A percentile compares a stretch with the other conserved stretches of the same genome.
phyloP scores from a whole-genome alignment of 1,140 invertebrate genomes.

The Ips nitidus region DNA sequence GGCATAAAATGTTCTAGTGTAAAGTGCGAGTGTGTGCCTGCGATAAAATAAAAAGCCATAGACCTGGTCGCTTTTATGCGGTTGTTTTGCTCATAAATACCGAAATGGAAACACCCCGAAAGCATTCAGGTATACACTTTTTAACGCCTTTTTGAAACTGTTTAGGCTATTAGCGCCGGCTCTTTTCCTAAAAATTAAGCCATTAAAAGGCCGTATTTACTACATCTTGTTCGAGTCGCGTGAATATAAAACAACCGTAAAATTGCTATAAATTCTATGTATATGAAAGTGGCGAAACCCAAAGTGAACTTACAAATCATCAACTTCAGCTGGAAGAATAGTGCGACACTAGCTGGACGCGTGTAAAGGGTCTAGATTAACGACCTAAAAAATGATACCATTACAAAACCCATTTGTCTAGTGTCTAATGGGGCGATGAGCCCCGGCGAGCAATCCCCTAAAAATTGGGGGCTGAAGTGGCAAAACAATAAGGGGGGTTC shows the following conservation, averaged over 20 bases:
- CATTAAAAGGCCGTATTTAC: slow-evolving; percentile 18
- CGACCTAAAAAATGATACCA: slow-evolving; percentile 26
- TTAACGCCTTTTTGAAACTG: slow-evolving; percentile 21
- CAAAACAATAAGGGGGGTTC: slow-evolving; percentile 20
- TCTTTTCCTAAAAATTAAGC: slow-evolving; percentile 21
- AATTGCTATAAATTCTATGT: slow-evolving; percentile 20
- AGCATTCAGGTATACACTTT: slow-evolving; percentile 20
- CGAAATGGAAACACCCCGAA: slow-evolving; percentile 13
- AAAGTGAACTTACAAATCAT: background rate
- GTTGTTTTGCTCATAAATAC: slow-evolving; percentile 7
- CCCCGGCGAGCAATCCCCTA: slow-evolving; percentile 9
- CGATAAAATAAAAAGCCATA: slow-evolving; percentile 14
- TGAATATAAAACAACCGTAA: slow-evolving; percentile 26
- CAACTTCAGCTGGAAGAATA: background rate
- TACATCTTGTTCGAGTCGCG: slow-evolving; percentile 6
- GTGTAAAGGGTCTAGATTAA: slow-evolving; percentile 10
- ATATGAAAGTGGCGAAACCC: background rate
- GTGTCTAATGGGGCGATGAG: slow-evolving; percentile 21
- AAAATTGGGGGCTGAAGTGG: slow-evolving; percentile 18
- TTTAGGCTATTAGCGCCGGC: slow-evolving; percentile 8
- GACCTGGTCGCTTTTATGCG: background rate
- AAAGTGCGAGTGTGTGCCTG: background rate
- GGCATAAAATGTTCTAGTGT: slow-evolving; percentile 1
- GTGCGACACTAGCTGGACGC: background rate
- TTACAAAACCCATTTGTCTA: slow-evolving; percentile 18